These are phyloP conservation scores for Lacerta agilis DNA, from an alignment of 2,797 vertebrate species.

Conservation along the genomic window DNA sequence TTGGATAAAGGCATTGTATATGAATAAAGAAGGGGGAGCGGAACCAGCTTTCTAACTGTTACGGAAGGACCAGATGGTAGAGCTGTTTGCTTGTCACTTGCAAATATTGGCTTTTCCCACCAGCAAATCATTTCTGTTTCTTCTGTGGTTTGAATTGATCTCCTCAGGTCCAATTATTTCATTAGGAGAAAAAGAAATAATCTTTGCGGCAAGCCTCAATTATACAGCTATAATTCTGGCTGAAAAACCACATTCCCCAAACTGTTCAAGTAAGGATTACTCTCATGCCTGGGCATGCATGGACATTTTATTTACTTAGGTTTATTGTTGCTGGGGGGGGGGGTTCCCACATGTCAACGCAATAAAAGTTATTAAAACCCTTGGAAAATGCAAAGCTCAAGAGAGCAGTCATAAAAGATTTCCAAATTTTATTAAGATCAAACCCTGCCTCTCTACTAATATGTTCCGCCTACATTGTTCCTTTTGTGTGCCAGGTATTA, in stretches of 20 bases:
- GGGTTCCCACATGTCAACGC: not conserved
- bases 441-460: slow-evolving; percentile 18
- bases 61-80: not conserved
- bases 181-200: not conserved
- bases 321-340: not conserved
- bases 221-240: not conserved
- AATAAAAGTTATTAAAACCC: slow-evolving; percentile 38
- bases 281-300: not conserved
- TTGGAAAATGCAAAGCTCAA: slow-evolving; percentile 13
- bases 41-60: not conserved
- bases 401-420: slow-evolving; percentile 19
- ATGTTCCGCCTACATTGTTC: slow-evolving; percentile 43
- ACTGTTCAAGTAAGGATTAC: not conserved
- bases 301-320: not conserved
- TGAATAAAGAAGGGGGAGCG: not conserved
- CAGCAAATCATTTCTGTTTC: not conserved
- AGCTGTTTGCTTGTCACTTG: not conserved
- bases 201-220: not conserved
- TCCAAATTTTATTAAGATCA: slow-evolving; percentile 42
- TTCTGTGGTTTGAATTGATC: not conserved
- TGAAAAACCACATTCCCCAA: not conserved
- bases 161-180: not conserved
- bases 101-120: not conserved
- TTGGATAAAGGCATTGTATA: not conserved
- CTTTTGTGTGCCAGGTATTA: not conserved